Evolutionary conservation across 53 echinoderm and acorn worm genomes (phyloP).

Genomic region (Mesocentrotus franciscanus): DNA sequence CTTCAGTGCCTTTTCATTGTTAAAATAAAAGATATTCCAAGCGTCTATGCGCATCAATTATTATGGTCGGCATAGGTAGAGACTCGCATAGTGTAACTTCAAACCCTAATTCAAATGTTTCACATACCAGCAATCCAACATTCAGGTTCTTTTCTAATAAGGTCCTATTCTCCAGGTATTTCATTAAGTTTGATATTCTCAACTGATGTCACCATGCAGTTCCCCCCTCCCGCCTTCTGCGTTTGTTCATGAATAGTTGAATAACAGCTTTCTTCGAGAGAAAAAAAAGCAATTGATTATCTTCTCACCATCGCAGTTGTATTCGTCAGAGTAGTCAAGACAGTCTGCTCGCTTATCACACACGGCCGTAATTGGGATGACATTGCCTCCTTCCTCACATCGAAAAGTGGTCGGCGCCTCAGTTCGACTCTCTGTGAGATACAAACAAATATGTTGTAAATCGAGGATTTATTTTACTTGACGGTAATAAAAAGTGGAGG

Average conservation of each 20-base stretch:
- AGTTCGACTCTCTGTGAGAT: constrained; percentile 43
- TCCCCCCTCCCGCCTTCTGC: no score
- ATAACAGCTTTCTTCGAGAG: no score
- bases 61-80: no score
- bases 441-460: background rate
- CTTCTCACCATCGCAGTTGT: constrained; percentile 48
- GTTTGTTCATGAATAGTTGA: no score
- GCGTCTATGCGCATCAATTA: background rate
- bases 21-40: background rate
- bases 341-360: constrained; percentile 60
- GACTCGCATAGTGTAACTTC: no score
- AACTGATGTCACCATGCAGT: no score
- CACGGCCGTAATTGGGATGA: constrained; percentile 38
- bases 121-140: no score
- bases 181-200: no score
- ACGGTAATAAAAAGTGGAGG: background rate
- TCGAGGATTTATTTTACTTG: background rate
- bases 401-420: constrained; percentile 23
- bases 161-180: no score
- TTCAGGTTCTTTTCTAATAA: no score
- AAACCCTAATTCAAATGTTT: no score
- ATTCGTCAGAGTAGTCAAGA: constrained; percentile 56
- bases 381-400: constrained; percentile 32
- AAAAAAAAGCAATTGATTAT: background rate
- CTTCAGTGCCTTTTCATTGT: background rate